Evolutionary conservation across 2,797 vertebrate genomes (phyloP), one percentile per base, ranked within the genome.

Genomic region (Protosalanx chinensis): DNA sequence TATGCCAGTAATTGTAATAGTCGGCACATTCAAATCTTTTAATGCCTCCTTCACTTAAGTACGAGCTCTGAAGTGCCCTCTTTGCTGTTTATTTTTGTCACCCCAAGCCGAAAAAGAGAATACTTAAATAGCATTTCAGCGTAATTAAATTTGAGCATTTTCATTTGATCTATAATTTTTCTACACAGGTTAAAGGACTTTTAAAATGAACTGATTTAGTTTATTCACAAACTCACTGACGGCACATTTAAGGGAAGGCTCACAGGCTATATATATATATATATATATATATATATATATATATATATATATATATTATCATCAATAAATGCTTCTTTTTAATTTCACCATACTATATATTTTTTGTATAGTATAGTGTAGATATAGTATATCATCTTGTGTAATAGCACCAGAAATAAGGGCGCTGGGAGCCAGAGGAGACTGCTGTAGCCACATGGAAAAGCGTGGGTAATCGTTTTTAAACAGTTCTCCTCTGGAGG

Each of bases 311-410:
- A 73, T 83, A 73, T 76, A 71, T 74, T 13, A 72, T 64, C 65
- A 16, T 72, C 72, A 70, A 77, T 35, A 53, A 76, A 69, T 81
- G 70, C 64, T 72, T 79, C 58, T 56, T 8, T 69, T 76, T 35
- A 33, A 67, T 70, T 49, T 70, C 37, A 46, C 23, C 67, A 62
- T 46, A 67, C 64, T 64, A 53, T 74, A 73, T 82, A 49, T 27
- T 27, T 1, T 1, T 27, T 1, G 23, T 27, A 27, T 27, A 27
- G 23, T 27, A 27, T 27, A 27, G 23, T 27, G 23, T 27, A 27
- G 23, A 27, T 27, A 27, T 46, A 67, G 66, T 64, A 53, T 74
- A 73, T 82, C 41, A 79, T 84, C 81, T 78, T 79, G 64, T 75
- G 71, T 71, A 75, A 66, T 66, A 18, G 41, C 58, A 35, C 64